These are phyloP conservation scores for Triplophysa dalaica DNA, from an alignment of 2,113 vertebrate species.

Conservation along the genomic window DNA sequence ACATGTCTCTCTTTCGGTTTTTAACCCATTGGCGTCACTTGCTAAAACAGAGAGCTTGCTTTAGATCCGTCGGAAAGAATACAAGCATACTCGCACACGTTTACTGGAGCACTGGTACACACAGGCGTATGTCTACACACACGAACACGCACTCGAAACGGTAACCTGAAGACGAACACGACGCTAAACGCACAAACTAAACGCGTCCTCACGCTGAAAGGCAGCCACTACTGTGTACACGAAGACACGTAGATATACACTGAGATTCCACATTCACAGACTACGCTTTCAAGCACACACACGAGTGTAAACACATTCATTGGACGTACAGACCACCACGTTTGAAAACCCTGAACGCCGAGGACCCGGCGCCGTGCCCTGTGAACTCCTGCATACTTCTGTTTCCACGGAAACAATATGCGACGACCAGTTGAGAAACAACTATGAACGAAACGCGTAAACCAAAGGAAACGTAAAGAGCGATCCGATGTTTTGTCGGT, in stretches of 20 bases:
- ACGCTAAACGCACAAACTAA: slow-evolving; percentile 32
- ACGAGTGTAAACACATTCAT: slow-evolving; percentile 52
- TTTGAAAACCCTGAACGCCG: slow-evolving; percentile 70
- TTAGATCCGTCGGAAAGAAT: slow-evolving; percentile 42
- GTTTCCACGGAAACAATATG: slow-evolving; percentile 55
- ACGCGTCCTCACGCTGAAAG: slow-evolving; percentile 33
- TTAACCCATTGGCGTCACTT: slow-evolving; percentile 28
- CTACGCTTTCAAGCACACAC: slow-evolving; percentile 30
- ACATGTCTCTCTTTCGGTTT: slow-evolving; percentile 33
- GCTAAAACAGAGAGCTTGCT: slow-evolving; percentile 38
- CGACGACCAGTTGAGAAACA: slow-evolving; percentile 57
- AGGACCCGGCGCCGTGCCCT: slow-evolving; percentile 59
- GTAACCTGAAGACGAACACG: slow-evolving; percentile 34
- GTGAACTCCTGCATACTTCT: slow-evolving; percentile 60
- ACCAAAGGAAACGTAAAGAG: slow-evolving; percentile 43
- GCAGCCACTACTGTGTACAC: slow-evolving; percentile 49
- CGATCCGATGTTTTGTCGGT: neutral
- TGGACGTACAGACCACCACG: slow-evolving; percentile 48
- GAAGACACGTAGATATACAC: slow-evolving; percentile 35
- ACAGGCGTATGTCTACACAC: slow-evolving; percentile 31
- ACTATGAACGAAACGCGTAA: slow-evolving; percentile 53
- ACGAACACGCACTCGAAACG: slow-evolving; percentile 13
- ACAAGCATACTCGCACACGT: slow-evolving; percentile 36
- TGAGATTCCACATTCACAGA: slow-evolving; percentile 21
- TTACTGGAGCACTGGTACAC: slow-evolving; percentile 19